Evolutionary conservation across 2,888 invertebrate genomes (phyloP).

Genomic region (Lithophane ornitopus): DNA sequence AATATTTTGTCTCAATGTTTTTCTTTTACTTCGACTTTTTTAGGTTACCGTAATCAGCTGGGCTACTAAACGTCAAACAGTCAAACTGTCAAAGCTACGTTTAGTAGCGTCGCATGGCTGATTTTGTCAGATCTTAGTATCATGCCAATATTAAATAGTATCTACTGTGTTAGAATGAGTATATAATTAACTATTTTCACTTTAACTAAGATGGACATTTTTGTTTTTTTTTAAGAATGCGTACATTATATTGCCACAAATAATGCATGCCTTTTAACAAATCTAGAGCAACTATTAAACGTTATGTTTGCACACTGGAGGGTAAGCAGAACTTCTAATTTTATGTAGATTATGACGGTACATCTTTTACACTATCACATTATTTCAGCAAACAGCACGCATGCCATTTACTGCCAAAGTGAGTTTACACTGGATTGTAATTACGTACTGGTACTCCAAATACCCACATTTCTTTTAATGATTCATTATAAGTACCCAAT

Average conservation of each 20-base stretch:
- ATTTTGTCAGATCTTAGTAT: neutral
- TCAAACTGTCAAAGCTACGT: constrained; percentile 28
- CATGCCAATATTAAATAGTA: neutral
- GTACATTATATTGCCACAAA: neutral
- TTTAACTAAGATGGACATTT: too few relatives aligned
- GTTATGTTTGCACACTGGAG: neutral
- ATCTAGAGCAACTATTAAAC: neutral
- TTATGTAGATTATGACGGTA: neutral
- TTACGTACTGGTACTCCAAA: neutral
- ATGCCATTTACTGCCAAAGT: too few relatives aligned
- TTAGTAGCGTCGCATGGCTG: constrained; percentile 19
- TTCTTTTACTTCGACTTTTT: constrained; percentile 13
- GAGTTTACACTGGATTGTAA: too few relatives aligned
- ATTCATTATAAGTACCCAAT: too few relatives aligned
- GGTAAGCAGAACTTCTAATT: neutral
- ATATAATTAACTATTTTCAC: neutral
- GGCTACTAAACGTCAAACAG: constrained; percentile 24
- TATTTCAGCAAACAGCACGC: too few relatives aligned
- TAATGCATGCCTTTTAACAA: neutral
- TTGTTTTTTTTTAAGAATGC: too few relatives aligned
- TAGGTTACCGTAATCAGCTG: constrained; percentile 65
- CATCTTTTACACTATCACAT: neutral
- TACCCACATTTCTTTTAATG: neutral
- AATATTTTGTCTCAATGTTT: constrained; percentile 27
- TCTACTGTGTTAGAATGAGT: neutral